phyloP scores from a whole-genome alignment of 2,113 vertebrate species.

The Nothobranchius furzeri region DNA sequence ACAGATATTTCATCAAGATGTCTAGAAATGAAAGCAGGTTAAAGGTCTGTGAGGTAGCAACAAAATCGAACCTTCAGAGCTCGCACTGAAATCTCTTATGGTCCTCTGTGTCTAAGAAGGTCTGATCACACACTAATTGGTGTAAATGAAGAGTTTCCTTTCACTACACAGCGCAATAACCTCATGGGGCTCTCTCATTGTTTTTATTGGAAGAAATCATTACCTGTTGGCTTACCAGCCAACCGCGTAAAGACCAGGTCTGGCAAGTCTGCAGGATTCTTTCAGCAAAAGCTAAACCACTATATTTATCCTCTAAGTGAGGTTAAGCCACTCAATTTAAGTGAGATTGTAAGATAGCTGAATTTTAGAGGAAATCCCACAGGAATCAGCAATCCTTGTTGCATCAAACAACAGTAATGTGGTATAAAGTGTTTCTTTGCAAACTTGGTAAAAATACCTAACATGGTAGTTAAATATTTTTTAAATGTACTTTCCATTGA shows the following conservation, averaged over 20 bases:
- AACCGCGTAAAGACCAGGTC: constrained; percentile 27
- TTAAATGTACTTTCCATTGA: no score
- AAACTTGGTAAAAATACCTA: no score
- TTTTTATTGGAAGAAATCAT: constrained; percentile 69
- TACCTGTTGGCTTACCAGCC: constrained; percentile 61
- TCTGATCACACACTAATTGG: constrained; percentile 50
- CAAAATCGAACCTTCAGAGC: neutral
- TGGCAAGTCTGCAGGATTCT: constrained; percentile 34
- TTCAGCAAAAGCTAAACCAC: constrained; percentile 39
- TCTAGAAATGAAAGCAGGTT: neutral
- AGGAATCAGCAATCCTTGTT: no score
- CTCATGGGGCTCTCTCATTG: constrained; percentile 55
- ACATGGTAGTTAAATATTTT: no score
- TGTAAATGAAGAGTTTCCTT: constrained; percentile 65
- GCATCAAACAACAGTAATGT: no score
- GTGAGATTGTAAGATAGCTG: neutral
- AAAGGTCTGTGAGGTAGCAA: neutral
- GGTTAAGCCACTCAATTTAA: constrained; percentile 35
- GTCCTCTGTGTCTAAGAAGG: constrained; percentile 12
- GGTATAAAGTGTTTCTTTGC: no score
- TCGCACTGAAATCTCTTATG: constrained; percentile 2
- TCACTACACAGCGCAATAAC: constrained; percentile 49
- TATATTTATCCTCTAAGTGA: constrained; percentile 30
- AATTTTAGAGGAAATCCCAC: neutral
- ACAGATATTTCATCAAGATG: neutral